phyloP scores from a whole-genome alignment of 2,797 vertebrate species.

The Dendrocincla tyrannina region DNA sequence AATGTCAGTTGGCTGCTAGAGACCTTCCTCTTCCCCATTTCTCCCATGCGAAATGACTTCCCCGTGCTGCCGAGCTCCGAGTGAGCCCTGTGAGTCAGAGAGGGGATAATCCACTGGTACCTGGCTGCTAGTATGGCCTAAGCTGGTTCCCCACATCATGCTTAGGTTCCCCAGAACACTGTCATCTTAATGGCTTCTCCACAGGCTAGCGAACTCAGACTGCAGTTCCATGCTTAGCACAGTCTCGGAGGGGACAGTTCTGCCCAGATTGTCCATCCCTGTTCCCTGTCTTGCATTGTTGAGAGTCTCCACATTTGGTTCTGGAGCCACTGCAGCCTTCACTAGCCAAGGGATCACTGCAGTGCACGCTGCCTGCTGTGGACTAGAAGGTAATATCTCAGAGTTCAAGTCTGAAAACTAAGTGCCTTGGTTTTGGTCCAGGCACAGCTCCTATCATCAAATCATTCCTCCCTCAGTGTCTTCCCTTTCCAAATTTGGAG shows the following conservation, averaged over 20 bases:
- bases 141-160: neutral
- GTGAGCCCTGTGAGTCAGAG: neutral
- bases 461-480: neutral
- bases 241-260: neutral
- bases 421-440: neutral
- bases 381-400: neutral
- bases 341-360: neutral
- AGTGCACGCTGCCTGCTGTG: neutral
- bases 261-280: neutral
- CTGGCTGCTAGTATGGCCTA: neutral
- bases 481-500: conserved; percentile 18
- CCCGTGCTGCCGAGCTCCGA: neutral
- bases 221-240: neutral
- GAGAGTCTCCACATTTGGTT: neutral
- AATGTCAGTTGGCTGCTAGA: neutral
- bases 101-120: neutral
- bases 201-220: neutral
- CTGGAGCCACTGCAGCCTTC: neutral
- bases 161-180: neutral
- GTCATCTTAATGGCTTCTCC: neutral
- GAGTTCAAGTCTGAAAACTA: neutral
- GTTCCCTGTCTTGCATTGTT: neutral
- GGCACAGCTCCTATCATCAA: neutral
- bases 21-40: neutral
- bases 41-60: neutral